Base-by-base conservation (phyloP, 2,113 vertebrate species). In the Monopterus albus region DNA sequence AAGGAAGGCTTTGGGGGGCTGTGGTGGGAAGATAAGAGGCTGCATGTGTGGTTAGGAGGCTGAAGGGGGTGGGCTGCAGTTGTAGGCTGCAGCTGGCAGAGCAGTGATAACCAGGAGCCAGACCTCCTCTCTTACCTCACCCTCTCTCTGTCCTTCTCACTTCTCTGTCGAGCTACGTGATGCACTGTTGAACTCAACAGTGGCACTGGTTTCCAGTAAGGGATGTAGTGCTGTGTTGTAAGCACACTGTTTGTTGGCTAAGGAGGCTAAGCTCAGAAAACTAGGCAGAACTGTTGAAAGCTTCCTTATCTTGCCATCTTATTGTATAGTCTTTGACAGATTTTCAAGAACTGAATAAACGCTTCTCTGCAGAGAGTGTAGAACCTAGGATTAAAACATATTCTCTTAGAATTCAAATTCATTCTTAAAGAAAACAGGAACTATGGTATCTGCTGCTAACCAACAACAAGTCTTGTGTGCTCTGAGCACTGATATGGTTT, bases 21-120 rank as follows among this genome's bases (percentile, higher is more conserved):
- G 91, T 20, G 72, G 79, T 78, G 67, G 49, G 71, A 80, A 92
- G 91, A 92, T 89, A 92, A 91, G 84, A 72, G 72, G 53, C 70
- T 87, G 81, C 75, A 75, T 89, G 88, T 66, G 76, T 70, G 75
- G 76, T 82, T 72, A 29, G 79, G 71, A 76, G 73, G 70, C 75
- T 62, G 58, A 31, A 31, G 57, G 55, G 26, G 23, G 59, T 57
- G 69, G 56, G 42, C 70, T 80, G 73, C 72, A 83, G 82, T 80
- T 75, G 50, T 66, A 66, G 81, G 55, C 78, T 81, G 69, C 75
- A 88, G 83, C 89, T 88, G 88, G 89, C 79, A 77, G 36, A 74
- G 64, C 46, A 11, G 74, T 72, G 89, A 92, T 90, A 91, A 90
- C 83, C 86, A 79, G 69, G 66, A 70, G 76, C 46, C 74, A 85